Percentiles rank a stretch among this genome's conserved stretches.
These are phyloP conservation scores for Ataeniobius toweri DNA, from an alignment of 2,797 vertebrate species.

Conservation along the genomic window DNA sequence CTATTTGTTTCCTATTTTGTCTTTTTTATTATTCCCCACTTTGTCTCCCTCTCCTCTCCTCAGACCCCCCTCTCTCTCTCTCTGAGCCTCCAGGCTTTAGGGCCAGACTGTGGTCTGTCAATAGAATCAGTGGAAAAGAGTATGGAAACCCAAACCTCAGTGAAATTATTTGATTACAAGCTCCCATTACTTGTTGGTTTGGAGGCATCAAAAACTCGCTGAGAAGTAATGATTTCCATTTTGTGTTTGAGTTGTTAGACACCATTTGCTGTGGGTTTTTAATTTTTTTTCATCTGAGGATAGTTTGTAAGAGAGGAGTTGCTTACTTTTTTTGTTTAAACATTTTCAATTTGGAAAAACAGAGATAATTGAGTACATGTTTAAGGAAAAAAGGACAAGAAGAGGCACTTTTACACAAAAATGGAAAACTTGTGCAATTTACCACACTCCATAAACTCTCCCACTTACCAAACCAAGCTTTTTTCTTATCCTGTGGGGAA, in stretches of 20 bases:
- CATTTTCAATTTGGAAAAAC: constrained; percentile 43
- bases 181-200: constrained; percentile 74
- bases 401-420: constrained; percentile 33
- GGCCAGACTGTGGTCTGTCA: constrained; percentile 70
- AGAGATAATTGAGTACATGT: constrained; percentile 17
- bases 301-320: constrained; percentile 44
- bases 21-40: not conserved
- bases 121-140: constrained; percentile 75
- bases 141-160: constrained; percentile 75
- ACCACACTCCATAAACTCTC: constrained; percentile 43
- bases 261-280: constrained; percentile 56
- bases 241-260: constrained; percentile 67
- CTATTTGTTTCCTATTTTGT: constrained; percentile 24
- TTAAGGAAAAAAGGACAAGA: constrained; percentile 10
- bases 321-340: constrained; percentile 47
- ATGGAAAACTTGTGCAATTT: constrained; percentile 61
- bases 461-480: constrained; percentile 28
- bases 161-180: constrained; percentile 76
- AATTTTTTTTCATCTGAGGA: constrained; percentile 47
- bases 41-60: constrained; percentile 5
- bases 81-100: constrained; percentile 39
- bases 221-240: constrained; percentile 77
- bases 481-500: constrained; percentile 46
- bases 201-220: constrained; percentile 66
- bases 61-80: not conserved